phyloP scores from a whole-genome alignment of 2,113 vertebrate species.

The Uropsilus gracilis region DNA sequence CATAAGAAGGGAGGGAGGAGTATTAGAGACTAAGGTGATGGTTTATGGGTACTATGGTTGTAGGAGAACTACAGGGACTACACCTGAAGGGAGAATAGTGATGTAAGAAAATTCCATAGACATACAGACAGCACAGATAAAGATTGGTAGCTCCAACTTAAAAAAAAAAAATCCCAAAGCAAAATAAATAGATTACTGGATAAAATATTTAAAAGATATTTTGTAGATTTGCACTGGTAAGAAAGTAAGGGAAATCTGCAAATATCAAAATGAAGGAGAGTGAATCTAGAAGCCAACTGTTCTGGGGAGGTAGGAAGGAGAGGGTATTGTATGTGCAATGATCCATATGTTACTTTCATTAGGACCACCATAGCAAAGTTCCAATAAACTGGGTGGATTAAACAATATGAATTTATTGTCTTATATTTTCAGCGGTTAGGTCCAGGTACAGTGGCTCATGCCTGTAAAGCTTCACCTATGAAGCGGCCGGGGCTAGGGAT shows the following conservation, averaged over 20 bases:
- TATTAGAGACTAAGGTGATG: too few species aligned
- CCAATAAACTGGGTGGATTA: neutral
- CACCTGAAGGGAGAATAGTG: too few species aligned
- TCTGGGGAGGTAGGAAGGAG: neutral
- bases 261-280: neutral
- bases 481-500: too few species aligned
- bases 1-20: too few species aligned
- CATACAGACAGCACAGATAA: too few species aligned
- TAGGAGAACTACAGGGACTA: too few species aligned
- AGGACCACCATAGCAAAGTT: neutral
- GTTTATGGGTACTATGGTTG: too few species aligned
- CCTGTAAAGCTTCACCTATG: too few species aligned
- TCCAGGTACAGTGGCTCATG: too few species aligned
- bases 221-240: slow-evolving; percentile 30
- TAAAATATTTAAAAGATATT: slow-evolving; percentile 29
- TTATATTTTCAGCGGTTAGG: neutral
- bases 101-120: too few species aligned
- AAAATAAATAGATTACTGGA: neutral
- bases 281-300: neutral
- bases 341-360: neutral
- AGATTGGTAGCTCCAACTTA: too few species aligned
- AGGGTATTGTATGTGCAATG: neutral
- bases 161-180: neutral
- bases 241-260: slow-evolving; percentile 29
- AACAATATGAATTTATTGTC: neutral